A percentile compares a stretch with the other conserved stretches of the same genome.
Evolutionary conservation across 2,888 invertebrate genomes (phyloP).

Genomic region (Esperia sulphurella): DNA sequence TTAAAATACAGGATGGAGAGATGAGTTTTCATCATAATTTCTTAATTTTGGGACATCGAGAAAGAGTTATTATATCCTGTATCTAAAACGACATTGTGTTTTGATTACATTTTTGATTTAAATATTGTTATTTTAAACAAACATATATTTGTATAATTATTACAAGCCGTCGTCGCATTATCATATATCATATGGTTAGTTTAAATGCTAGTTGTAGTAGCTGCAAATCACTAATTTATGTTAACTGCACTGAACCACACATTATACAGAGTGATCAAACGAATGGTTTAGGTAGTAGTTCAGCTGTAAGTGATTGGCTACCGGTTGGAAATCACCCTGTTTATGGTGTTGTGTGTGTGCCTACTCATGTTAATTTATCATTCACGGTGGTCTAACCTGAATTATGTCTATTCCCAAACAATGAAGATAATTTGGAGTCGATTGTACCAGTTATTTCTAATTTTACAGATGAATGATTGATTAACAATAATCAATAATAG

Average conservation of each 20-base stretch:
- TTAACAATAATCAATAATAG: too few species aligned
- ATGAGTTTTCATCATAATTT: too few species aligned
- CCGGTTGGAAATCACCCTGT: background rate
- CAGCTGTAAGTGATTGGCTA: slow-evolving; percentile 5
- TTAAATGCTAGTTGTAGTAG: background rate
- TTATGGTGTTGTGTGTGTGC: background rate
- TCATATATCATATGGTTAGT: background rate
- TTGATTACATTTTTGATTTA: too few species aligned
- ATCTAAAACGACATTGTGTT: too few species aligned
- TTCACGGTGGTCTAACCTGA: background rate
- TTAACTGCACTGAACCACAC: slow-evolving; percentile 14
- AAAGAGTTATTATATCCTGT: too few species aligned
- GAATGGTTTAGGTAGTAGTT: slow-evolving; percentile 5
- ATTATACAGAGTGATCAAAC: background rate
- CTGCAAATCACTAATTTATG: slow-evolving; percentile 21
- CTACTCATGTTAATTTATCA: background rate
- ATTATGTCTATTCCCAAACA: background rate
- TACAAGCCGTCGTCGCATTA: background rate
- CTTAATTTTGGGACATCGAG: too few species aligned
- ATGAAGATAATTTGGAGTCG: background rate
- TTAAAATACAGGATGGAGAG: too few species aligned
- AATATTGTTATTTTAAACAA: too few species aligned
- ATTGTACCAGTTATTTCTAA: too few species aligned
- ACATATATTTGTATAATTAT: too few species aligned
- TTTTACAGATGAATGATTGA: too few species aligned